Percentiles rank a stretch among this genome's conserved stretches.
These are phyloP conservation scores for Aphyosemion australe DNA, from an alignment of 2,113 vertebrate species.

Conservation along the genomic window DNA sequence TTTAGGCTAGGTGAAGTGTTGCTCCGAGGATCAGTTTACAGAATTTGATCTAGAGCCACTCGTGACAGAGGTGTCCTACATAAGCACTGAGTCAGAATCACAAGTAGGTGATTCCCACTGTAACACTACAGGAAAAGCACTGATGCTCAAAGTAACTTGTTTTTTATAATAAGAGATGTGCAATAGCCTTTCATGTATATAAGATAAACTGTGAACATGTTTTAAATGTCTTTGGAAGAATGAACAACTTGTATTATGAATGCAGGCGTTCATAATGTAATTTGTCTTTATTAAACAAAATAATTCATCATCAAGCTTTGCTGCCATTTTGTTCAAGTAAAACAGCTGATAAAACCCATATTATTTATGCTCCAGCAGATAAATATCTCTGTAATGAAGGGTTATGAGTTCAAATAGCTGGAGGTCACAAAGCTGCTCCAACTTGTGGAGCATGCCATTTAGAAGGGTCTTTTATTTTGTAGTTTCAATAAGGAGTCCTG, in stretches of 20 bases:
- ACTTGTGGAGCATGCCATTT: too few relatives aligned
- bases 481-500: too few relatives aligned
- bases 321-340: neutral
- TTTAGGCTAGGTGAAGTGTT: neutral
- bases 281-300: neutral
- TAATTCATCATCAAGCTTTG: neutral
- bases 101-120: neutral
- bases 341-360: too few relatives aligned
- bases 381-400: too few relatives aligned
- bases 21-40: neutral
- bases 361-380: too few relatives aligned
- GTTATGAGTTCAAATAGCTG: too few relatives aligned
- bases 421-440: too few relatives aligned
- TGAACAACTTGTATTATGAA: conserved; percentile 52
- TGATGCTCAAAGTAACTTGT: too few relatives aligned
- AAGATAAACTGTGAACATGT: conserved; percentile 33
- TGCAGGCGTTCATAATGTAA: conserved; percentile 70
- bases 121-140: neutral
- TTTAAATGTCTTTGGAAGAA: conserved; percentile 2
- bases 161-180: neutral
- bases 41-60: neutral
- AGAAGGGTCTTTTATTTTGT: too few relatives aligned
- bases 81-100: neutral
- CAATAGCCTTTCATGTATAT: neutral
- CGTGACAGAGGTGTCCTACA: neutral